Percentiles rank a stretch among this genome's conserved stretches.
Conservation (phyloP, 2,797 vertebrate species). For the Xenops minutus region DNA sequence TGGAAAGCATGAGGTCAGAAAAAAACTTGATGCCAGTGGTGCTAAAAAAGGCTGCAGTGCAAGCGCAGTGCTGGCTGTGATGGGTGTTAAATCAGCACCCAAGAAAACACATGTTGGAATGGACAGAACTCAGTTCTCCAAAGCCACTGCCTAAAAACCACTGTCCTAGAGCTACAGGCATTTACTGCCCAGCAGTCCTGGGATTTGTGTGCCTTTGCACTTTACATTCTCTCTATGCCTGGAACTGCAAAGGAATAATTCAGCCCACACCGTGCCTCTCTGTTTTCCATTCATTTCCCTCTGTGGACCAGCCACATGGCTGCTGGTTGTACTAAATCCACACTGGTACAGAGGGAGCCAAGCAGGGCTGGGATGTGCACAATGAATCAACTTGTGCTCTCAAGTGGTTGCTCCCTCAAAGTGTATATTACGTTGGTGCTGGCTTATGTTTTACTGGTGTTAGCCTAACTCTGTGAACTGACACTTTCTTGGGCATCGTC, state of each 20-base stretch:
- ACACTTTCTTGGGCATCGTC: neutral
- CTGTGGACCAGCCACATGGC: rapidly evolving
- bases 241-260: neutral
- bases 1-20: neutral
- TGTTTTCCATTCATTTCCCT: neutral
- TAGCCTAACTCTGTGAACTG: neutral
- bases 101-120: neutral
- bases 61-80: neutral
- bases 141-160: neutral
- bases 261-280: neutral
- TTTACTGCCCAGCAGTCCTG: neutral
- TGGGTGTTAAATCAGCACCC: neutral
- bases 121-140: neutral
- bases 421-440: neutral
- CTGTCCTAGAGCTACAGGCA: neutral
- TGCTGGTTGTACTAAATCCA: neutral
- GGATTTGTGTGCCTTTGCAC: neutral
- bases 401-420: neutral
- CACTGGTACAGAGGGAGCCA: neutral
- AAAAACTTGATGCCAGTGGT: neutral
- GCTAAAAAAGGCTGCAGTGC: neutral
- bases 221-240: neutral
- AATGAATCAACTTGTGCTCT: neutral
- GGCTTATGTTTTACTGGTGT: neutral
- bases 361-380: neutral